These are phyloP conservation scores for Stylophora pistillata DNA, from an alignment of 64 coral and sea anemone genomes.

Conservation along the genomic window DNA sequence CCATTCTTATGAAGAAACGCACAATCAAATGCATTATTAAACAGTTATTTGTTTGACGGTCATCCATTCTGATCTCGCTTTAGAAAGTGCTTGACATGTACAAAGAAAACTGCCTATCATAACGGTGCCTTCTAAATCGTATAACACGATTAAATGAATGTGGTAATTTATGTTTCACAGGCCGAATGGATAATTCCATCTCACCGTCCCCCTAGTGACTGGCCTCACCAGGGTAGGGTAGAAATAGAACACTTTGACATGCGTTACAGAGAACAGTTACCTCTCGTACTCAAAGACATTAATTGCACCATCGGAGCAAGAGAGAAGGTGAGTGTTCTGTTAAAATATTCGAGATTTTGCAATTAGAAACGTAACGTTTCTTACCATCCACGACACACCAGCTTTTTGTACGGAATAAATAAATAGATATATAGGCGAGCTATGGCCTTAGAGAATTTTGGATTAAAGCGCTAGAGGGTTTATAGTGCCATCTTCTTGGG, in stretches of 20 bases:
- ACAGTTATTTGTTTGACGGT: too few species aligned
- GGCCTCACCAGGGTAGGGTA: conserved; percentile 63
- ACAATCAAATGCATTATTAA: too few species aligned
- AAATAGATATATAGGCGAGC: too few species aligned
- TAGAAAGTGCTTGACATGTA: too few species aligned
- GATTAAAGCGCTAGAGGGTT: too few species aligned
- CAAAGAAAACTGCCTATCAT: too few species aligned
- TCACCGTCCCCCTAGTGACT: conserved; percentile 32
- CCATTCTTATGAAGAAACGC: too few species aligned
- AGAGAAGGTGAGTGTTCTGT: conserved; percentile 35
- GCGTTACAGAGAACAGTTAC: conserved; percentile 67
- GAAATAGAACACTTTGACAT: conserved; percentile 50
- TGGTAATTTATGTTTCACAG: conserved; percentile 1
- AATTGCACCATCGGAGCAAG: conserved; percentile 24
- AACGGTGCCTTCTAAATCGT: neutral
- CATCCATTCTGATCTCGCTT: too few species aligned
- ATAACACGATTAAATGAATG: neutral
- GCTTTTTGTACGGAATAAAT: too few species aligned
- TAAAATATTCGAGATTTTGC: neutral
- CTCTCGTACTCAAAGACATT: conserved; percentile 43
- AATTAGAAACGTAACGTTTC: neutral
- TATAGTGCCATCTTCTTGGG: too few species aligned
- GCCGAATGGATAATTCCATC: conserved; percentile 51
- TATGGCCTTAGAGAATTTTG: too few species aligned
- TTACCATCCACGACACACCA: too few species aligned